Evolutionary conservation across 2,797 vertebrate genomes (phyloP).

Genomic region (Gobio occitaniae): DNA sequence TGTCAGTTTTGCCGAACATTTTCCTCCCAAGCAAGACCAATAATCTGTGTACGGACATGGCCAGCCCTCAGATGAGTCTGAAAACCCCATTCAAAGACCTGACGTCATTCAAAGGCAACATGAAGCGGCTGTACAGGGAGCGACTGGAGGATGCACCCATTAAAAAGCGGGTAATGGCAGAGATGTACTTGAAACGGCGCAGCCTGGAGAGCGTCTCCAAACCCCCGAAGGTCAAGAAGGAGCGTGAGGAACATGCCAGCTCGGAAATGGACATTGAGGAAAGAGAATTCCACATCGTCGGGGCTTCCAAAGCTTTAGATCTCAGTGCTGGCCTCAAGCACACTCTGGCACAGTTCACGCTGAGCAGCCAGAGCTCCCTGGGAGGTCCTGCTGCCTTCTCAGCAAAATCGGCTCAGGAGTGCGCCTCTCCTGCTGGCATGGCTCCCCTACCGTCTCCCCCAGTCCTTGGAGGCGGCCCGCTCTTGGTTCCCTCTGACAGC

Average conservation of each 20-base stretch:
- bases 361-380: conserved; percentile 97
- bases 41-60: conserved; percentile 72
- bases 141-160: conserved; percentile 84
- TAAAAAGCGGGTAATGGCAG: conserved; percentile 90
- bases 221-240: conserved; percentile 89
- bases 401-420: conserved; percentile 88
- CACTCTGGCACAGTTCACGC: conserved; percentile 95
- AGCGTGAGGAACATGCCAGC: conserved; percentile 80
- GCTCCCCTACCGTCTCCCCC: conserved; percentile 91
- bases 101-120: conserved; percentile 79
- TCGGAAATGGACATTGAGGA: conserved; percentile 77
- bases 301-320: conserved; percentile 86
- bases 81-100: conserved; percentile 82
- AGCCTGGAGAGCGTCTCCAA: conserved; percentile 80
- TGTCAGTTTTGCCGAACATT: conserved; percentile 50
- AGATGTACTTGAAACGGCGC: conserved; percentile 85
- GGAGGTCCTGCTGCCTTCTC: conserved; percentile 98
- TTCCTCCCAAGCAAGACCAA: conserved; percentile 56
- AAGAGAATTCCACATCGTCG: conserved; percentile 76
- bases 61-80: conserved; percentile 81
- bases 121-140: conserved; percentile 82
- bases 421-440: conserved; percentile 82
- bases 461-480: conserved; percentile 88
- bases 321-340: conserved; percentile 97
- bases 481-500: conserved; percentile 95